Percentiles rank a stretch among this genome's conserved stretches.
phyloP scores from a whole-genome alignment of 1,140 invertebrate genomes.

The Thaumatotibia leucotreta region DNA sequence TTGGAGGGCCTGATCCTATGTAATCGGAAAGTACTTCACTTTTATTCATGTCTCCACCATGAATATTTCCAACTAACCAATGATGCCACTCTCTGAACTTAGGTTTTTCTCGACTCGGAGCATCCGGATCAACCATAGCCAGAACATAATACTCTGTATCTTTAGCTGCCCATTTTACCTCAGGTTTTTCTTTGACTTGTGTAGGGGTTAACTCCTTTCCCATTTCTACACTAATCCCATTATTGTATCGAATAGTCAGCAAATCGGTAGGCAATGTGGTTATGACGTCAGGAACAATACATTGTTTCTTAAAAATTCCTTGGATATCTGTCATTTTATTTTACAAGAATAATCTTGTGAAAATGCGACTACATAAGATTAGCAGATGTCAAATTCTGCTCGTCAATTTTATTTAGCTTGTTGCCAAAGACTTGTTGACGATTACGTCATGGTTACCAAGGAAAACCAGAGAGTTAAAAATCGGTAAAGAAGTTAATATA shows the following conservation, averaged over 20 bases:
- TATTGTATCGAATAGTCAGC: constrained; percentile 44
- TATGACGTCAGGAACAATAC: constrained; percentile 58
- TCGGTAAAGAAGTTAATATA: too few species aligned
- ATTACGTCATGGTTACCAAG: neutral
- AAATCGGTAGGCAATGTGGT: constrained; percentile 50
- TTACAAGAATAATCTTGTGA: neutral
- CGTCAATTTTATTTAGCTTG: neutral
- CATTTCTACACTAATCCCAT: constrained; percentile 20
- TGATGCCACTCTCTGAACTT: constrained; percentile 93
- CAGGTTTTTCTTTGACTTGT: constrained; percentile 61
- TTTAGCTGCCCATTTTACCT: constrained; percentile 58
- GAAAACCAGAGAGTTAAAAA: neutral
- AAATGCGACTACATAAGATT: too few species aligned
- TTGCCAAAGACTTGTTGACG: neutral
- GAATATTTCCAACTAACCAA: constrained; percentile 95
- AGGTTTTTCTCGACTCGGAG: constrained; percentile 88
- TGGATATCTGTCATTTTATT: constrained; percentile 47
- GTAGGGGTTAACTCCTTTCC: constrained; percentile 5
- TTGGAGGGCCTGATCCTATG: constrained; percentile 90
- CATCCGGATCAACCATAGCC: constrained; percentile 93
- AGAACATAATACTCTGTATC: constrained; percentile 82
- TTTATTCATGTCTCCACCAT: constrained; percentile 83
- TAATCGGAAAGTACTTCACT: constrained; percentile 89
- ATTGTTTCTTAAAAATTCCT: constrained; percentile 52
- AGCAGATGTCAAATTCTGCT: neutral